phyloP scores from a whole-genome alignment of 2,888 invertebrate genomes.

The Drosophila borborema region DNA sequence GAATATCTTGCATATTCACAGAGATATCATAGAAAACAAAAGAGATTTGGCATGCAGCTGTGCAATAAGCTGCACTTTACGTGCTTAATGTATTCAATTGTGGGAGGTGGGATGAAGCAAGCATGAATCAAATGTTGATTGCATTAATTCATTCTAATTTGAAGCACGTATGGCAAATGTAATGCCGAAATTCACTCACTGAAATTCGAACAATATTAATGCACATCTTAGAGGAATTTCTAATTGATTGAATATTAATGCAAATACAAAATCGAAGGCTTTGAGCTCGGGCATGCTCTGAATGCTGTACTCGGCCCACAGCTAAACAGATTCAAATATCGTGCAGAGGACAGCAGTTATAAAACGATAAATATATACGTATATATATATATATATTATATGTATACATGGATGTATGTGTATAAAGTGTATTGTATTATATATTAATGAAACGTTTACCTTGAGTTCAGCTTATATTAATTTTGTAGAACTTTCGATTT shows the following conservation, averaged over 20 bases:
- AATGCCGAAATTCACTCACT: neutral
- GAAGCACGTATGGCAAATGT: neutral
- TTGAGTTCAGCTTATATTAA: conserved; percentile 48
- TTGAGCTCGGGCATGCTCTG: neutral
- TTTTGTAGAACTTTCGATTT: conserved; percentile 52
- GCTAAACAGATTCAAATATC: neutral
- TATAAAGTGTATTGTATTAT: neutral
- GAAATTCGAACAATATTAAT: neutral
- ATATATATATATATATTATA: neutral
- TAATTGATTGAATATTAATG: conserved; percentile 3
- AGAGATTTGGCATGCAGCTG: neutral
- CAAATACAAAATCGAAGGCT: neutral
- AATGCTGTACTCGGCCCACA: neutral
- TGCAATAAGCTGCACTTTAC: neutral
- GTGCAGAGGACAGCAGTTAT: neutral
- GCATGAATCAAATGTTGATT: neutral
- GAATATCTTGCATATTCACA: neutral
- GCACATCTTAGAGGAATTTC: neutral
- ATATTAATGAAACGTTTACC: conserved; percentile 25
- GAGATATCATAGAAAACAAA: neutral
- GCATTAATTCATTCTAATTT: neutral
- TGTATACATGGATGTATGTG: neutral
- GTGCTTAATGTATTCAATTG: neutral
- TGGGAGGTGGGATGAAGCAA: neutral
- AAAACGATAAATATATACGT: neutral